Percentiles rank a stretch among this genome's conserved stretches.
These are phyloP conservation scores for Drosophila equinoxialis DNA, from an alignment of 1,140 invertebrate genomes.

Conservation along the genomic window DNA sequence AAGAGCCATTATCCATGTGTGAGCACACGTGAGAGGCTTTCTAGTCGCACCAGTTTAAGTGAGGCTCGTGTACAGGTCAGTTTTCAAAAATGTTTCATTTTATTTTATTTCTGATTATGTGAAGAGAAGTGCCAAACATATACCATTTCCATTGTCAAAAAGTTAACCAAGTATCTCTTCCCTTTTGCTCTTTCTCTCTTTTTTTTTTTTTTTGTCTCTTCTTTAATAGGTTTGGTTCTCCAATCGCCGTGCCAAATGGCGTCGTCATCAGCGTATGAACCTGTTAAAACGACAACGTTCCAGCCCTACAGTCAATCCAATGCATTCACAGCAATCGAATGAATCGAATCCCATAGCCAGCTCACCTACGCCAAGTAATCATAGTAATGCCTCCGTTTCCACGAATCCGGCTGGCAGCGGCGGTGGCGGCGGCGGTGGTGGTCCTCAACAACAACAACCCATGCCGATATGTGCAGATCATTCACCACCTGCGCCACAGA, in stretches of 20 bases:
- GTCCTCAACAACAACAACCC: constrained; percentile 35
- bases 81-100: background rate
- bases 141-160: constrained; percentile 3
- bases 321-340: constrained; percentile 74
- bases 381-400: constrained; percentile 67
- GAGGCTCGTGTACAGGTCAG: constrained; percentile 97
- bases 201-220: constrained; percentile 50
- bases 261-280: constrained; percentile 97
- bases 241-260: constrained; percentile 98
- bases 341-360: constrained; percentile 65
- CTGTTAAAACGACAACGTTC: constrained; percentile 89
- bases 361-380: constrained; percentile 73
- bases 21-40: constrained; percentile 94
- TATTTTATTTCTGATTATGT: too few species aligned
- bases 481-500: constrained; percentile 56
- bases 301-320: constrained; percentile 74
- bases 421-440: constrained; percentile 46
- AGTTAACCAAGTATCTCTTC: background rate
- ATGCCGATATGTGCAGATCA: constrained; percentile 52
- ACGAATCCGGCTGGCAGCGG: constrained; percentile 34
- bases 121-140: too few species aligned
- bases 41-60: constrained; percentile 95
- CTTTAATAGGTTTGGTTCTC: constrained; percentile 95
- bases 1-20: constrained; percentile 98
- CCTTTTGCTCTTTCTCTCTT: background rate